phyloP scores from a whole-genome alignment of 2,113 vertebrate species.

The Passer domesticus region DNA sequence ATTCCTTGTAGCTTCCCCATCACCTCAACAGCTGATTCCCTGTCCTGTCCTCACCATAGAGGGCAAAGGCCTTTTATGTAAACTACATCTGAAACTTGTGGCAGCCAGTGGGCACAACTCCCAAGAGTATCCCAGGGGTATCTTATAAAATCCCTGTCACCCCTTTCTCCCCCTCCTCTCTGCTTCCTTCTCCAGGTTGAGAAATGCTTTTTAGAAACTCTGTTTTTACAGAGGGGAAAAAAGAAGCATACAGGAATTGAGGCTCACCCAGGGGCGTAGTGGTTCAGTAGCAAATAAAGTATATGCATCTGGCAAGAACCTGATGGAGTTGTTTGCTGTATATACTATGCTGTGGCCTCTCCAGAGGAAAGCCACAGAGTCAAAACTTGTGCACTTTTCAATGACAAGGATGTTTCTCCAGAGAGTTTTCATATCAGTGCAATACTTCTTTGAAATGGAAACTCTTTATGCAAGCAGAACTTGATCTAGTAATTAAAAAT shows the following conservation, averaged over 20 bases:
- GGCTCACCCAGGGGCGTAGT: not conserved
- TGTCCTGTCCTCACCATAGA: not conserved
- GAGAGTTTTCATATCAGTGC: slow-evolving; percentile 38
- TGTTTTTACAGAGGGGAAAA: not conserved
- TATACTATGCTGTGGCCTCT: not conserved
- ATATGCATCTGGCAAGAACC: not conserved
- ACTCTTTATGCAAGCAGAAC: slow-evolving; percentile 45
- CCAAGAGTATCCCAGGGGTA: not conserved
- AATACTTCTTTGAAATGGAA: slow-evolving; percentile 57
- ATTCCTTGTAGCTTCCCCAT: not conserved
- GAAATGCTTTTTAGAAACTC: not conserved
- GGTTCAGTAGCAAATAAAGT: not conserved
- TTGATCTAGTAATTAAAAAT: slow-evolving; percentile 59
- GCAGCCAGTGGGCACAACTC: not conserved
- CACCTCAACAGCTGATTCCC: not conserved
- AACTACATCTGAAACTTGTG: not conserved
- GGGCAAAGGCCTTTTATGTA: not conserved
- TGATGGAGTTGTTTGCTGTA: not conserved
- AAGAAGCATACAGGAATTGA: not conserved
- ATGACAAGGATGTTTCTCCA: not conserved
- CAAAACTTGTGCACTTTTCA: slow-evolving; percentile 21
- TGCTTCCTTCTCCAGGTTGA: not conserved
- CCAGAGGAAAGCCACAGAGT: not conserved
- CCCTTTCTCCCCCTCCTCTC: not conserved
- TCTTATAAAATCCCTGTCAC: not conserved